A percentile compares a stretch with the other conserved stretches of the same genome.
Conservation (phyloP, 2,113 vertebrate genomes). For the Periophthalmodon schlosseri region DNA sequence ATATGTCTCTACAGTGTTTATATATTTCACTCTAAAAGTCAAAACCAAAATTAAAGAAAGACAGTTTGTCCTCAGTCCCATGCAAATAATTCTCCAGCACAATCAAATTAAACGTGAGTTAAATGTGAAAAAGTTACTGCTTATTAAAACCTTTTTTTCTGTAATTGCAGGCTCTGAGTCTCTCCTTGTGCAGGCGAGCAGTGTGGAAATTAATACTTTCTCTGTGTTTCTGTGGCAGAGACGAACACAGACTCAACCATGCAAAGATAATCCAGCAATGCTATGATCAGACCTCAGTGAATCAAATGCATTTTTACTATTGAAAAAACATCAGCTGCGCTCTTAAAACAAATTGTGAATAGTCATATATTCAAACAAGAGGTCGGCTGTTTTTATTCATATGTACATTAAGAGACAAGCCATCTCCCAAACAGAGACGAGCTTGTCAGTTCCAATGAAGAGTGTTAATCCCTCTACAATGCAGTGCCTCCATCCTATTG, state of each 20-base stretch:
- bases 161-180: constrained; percentile 49
- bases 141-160: constrained; percentile 29
- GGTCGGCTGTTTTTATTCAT: background rate
- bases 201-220: constrained; percentile 49
- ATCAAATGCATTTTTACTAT: background rate
- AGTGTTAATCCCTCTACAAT: constrained; percentile 19
- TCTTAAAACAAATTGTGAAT: background rate
- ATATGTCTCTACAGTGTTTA: too few species aligned
- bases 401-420: background rate
- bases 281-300: constrained; percentile 11
- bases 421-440: background rate
- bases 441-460: constrained; percentile 1
- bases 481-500: constrained; percentile 22
- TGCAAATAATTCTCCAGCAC: background rate
- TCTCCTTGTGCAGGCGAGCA: constrained; percentile 26
- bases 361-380: background rate
- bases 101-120: constrained; percentile 17
- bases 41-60: background rate
- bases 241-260: constrained; percentile 42
- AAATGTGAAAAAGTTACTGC: constrained; percentile 10
- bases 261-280: constrained; percentile 42
- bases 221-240: constrained; percentile 29
- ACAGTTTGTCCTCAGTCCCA: background rate
- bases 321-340: background rate
- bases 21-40: background rate